Base-by-base conservation (phyloP, 2,113 vertebrate species). In the Chionodraco myersi region DNA sequence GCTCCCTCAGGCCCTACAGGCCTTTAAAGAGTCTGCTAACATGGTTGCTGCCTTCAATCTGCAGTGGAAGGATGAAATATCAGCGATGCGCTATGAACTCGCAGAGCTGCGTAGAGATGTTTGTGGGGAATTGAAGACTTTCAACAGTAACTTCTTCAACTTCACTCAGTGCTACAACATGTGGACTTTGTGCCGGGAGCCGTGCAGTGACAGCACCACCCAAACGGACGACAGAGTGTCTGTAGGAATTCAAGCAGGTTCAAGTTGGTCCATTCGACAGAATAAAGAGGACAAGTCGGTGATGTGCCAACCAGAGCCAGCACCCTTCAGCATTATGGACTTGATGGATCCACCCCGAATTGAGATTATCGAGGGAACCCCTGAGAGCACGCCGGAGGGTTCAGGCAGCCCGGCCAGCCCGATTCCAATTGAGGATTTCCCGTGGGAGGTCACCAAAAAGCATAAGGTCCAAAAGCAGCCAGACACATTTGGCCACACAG, bases 121-220 rank as follows among this genome's bases (percentile, higher is more conserved):
- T 58, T 96, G 95, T 21, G 95, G 94, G 6, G 95, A 96, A 80
- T 70, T 96, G 66, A 96, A 96, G 87, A 96, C 95, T 63, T 96
- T 96, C 83, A 96, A 96, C 93, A 96, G 94, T 88, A 96, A 96
- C 92, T 96, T 96, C 91, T 95, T 96, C 89, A 96, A 96, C 90
- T 96, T 96, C 80, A 96, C 95, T 63, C 95, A 95, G 93, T 96
- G 95, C 88, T 96, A 96, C 88, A 96, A 95, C 71, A 94, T 95
- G 93, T 96, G 95, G 95, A 94, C 93, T 51, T 91, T 95, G 86
- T 95, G 95, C 83, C 92, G 94, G 52, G 94, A 95, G 81, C 92
- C 91, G 5, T 93, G 91, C 83, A 93, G 86, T 7, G 92, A 93
- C 83, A 89, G 89, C 75, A 88, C 93, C 62, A 90, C 92, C 1